Base-by-base conservation (phyloP, 2,888 invertebrate genomes). In the Molanna angustata region DNA sequence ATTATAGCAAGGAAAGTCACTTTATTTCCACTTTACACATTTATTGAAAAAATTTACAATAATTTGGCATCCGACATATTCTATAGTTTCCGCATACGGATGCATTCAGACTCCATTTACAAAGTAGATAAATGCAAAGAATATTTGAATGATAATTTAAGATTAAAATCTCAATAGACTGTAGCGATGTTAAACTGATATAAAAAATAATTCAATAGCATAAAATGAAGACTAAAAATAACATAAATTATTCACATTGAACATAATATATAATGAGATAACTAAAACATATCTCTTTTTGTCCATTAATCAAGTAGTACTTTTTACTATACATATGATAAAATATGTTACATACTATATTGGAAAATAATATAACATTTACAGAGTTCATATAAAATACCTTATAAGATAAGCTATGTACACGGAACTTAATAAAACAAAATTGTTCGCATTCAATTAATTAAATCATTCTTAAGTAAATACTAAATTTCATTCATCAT, bases 1-100 rank as follows among this genome's bases (percentile, higher is more conserved):
- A 64, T 62, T 60, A 61, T 59, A 60, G 63, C 62, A 64, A 63
- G 64, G 61, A 63, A 62, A 60, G 54, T 57, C 57, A 60, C 59
- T 63, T 64, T 62, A 61, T 63, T 62, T 62, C 58, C 61, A 58
- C 59, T 52, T 59, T 56, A 52, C 49, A 56, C 48, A 43, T 59
- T n/a, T 17, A 22, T 14, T 18, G 47, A 31, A 55, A 47, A 33
- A 32, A 52, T 49, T 39, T 49, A 31, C 52, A 51, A 16, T 33
- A 35, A 52, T 55, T 39, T 49, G 21, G 46, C 50, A 51, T 54
- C 44, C 54, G 21, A n/a, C 19, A 54, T 27, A 52, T 19, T 22
- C n/a, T n/a, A 44, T 39, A 46, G n/a, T n/a, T n/a, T n/a, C n/a
- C n/a, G n/a, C n/a, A n/a, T 32, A 41, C 32, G 44, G 48, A 48